Evolutionary conservation across 2,797 vertebrate species (phyloP).

Genomic region (Capromys pilorides): DNA sequence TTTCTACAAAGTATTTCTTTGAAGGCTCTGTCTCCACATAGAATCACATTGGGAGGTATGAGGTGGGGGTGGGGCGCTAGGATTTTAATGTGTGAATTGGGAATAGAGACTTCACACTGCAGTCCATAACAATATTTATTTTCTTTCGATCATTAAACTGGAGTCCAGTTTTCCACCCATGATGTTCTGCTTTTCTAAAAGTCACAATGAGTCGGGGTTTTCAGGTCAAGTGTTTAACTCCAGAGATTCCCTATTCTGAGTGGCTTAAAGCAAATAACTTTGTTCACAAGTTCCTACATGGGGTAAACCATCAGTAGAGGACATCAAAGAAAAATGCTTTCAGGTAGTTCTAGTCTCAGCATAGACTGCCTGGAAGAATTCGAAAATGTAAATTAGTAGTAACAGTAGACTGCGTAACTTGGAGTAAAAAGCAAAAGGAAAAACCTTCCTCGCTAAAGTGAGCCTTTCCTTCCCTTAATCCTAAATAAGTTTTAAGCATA

Average conservation of each 20-base stretch:
- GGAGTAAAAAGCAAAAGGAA: not conserved
- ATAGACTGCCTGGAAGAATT: not conserved
- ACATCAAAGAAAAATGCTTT: not conserved
- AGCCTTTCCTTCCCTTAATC: not conserved
- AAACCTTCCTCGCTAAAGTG: not conserved
- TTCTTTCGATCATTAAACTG: not conserved
- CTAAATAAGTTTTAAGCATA: not conserved
- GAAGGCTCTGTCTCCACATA: not conserved
- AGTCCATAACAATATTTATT: not conserved
- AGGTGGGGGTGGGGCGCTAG: too few relatives aligned
- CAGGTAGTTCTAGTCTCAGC: not conserved
- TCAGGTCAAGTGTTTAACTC: not conserved
- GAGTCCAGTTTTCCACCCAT: not conserved
- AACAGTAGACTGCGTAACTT: not conserved
- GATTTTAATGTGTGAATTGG: not conserved
- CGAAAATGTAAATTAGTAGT: not conserved
- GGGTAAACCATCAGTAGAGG: not conserved
- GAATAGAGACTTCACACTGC: not conserved
- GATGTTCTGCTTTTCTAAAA: conserved; percentile 2
- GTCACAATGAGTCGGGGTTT: not conserved
- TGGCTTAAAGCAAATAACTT: not conserved
- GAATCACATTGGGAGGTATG: not conserved
- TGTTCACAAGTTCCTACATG: not conserved
- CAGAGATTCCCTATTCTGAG: not conserved
- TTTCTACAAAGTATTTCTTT: not conserved